A percentile compares a stretch with the other conserved stretches of the same genome.
phyloP scores from a whole-genome alignment of 2,113 vertebrate species.

The Bubo bubo region DNA sequence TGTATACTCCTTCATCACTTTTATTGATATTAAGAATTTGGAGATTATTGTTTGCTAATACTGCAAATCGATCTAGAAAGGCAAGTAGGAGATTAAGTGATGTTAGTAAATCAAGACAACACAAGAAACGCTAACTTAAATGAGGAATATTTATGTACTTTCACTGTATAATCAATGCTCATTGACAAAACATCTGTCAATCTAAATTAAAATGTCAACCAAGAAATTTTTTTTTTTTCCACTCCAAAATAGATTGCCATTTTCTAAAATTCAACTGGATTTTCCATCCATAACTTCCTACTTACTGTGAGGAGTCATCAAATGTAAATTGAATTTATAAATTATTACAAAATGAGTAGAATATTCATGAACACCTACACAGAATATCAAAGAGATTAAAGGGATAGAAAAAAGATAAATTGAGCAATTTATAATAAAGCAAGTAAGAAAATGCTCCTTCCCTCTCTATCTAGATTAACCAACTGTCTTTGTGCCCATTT shows the following conservation, averaged over 20 bases:
- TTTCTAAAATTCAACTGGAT: neutral
- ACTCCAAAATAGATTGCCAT: neutral
- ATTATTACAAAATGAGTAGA: neutral
- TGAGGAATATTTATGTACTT: neutral
- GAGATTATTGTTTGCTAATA: conserved; percentile 93
- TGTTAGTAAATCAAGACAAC: conserved; percentile 21
- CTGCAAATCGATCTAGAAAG: conserved; percentile 84
- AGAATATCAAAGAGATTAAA: neutral
- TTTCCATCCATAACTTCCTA: neutral
- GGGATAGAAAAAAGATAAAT: neutral
- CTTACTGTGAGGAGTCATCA: neutral
- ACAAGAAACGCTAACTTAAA: neutral
- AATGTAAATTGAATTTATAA: neutral
- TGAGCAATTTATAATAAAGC: neutral
- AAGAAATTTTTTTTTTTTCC: neutral
- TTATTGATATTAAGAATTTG: conserved; percentile 94
- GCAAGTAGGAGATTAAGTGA: conserved; percentile 24
- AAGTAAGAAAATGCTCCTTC: neutral
- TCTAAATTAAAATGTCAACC: conserved; percentile 70
- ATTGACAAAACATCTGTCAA: conserved; percentile 40
- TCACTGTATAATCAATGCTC: neutral
- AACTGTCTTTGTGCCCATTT: neutral
- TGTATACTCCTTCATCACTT: conserved; percentile 94
- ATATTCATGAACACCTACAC: neutral
- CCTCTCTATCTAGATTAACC: neutral